Conservation (phyloP, 2,113 vertebrate species). For the Saguinus imperator region DNA sequence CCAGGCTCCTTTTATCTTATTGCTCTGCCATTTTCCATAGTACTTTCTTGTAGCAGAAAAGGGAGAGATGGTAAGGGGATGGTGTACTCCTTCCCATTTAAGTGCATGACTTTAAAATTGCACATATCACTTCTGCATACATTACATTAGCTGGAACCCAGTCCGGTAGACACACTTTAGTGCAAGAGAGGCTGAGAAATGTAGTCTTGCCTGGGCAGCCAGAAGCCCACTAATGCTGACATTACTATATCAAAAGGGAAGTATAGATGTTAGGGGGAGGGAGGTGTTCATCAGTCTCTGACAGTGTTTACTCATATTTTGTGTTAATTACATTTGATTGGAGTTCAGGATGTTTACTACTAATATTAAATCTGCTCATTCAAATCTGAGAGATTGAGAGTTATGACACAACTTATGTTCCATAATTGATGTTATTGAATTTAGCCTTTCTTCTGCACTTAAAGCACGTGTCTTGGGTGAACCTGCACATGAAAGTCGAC, state of each 20-base stretch:
- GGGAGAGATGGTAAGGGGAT: background rate
- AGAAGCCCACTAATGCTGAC: background rate
- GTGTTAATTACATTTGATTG: background rate
- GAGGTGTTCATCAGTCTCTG: background rate
- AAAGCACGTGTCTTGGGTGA: background rate
- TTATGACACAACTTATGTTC: background rate
- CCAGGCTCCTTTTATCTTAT: background rate
- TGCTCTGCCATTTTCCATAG: background rate
- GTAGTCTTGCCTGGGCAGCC: background rate
- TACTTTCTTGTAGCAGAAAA: background rate
- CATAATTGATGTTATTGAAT: background rate
- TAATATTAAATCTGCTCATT: background rate
- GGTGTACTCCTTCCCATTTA: background rate
- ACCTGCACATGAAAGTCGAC: background rate
- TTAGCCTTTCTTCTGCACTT: background rate
- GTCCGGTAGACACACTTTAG: background rate
- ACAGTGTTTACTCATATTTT: background rate
- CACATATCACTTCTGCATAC: background rate
- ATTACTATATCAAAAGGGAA: background rate
- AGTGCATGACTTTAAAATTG: background rate
- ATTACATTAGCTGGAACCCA: background rate
- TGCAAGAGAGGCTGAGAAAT: background rate
- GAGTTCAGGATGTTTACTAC: background rate
- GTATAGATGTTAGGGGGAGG: background rate
- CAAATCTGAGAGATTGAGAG: background rate